Conservation (phyloP, 2,797 vertebrate genomes). For the Bovichtus diacanthus region DNA sequence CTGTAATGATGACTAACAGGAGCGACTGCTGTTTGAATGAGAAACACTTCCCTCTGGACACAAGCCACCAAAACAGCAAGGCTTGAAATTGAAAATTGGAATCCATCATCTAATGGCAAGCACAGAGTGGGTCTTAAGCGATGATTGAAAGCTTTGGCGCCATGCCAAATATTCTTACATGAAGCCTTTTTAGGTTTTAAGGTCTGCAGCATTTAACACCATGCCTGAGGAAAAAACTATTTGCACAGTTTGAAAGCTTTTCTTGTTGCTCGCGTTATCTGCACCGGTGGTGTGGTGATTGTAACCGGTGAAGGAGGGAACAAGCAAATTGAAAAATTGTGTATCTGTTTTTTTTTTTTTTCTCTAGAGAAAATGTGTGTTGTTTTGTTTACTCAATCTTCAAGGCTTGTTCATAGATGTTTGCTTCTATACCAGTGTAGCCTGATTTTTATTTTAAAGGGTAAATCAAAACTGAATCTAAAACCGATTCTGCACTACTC, state of each 20-base stretch:
- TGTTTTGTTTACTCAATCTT: slow-evolving; percentile 54
- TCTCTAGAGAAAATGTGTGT: slow-evolving; percentile 18
- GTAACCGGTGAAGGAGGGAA: slow-evolving; percentile 52
- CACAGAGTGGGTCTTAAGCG: slow-evolving; percentile 61
- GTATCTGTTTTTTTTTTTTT: slow-evolving; percentile 29
- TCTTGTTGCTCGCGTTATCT: slow-evolving; percentile 54
- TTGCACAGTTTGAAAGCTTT: slow-evolving; percentile 59
- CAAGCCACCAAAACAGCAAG: slow-evolving; percentile 66
- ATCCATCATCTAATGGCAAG: slow-evolving; percentile 70
- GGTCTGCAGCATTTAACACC: slow-evolving; percentile 61
- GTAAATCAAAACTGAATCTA: slow-evolving; percentile 44
- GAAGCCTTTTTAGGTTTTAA: slow-evolving; percentile 56
- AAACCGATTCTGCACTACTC: slow-evolving; percentile 16
- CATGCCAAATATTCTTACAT: slow-evolving; percentile 63
- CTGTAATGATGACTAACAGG: background rate
- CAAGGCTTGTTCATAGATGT: slow-evolving; percentile 38
- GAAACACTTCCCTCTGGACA: slow-evolving; percentile 55
- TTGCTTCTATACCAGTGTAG: slow-evolving; percentile 1
- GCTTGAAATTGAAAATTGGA: slow-evolving; percentile 75
- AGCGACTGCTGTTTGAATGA: slow-evolving; percentile 37
- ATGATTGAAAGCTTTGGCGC: slow-evolving; percentile 69
- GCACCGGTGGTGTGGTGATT: slow-evolving; percentile 50
- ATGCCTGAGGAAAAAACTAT: slow-evolving; percentile 38
- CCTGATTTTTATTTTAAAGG: slow-evolving; percentile 35
- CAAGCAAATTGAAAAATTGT: slow-evolving; percentile 68